Evolutionary conservation across 2,888 invertebrate genomes (phyloP), one percentile per base, ranked within the genome.

Genomic region (Toxonevra muliebris): DNA sequence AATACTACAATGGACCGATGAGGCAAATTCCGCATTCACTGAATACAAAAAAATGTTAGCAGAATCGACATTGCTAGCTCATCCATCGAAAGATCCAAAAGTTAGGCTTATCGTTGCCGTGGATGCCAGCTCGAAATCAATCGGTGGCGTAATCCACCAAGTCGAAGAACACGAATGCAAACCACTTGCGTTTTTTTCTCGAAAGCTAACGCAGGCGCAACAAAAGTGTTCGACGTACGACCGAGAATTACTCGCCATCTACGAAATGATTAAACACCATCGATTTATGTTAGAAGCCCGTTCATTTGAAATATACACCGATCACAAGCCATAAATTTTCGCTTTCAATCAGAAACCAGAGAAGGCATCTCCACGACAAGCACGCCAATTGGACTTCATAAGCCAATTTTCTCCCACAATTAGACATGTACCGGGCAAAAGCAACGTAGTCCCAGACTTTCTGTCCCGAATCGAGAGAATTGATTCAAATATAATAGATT

Each of bases 161-260:
- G 42, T 70, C 42, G 30, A 60, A 13, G 2, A 59, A 9, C 58
- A 70, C 11, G 17, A 66, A 1, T 78, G 79, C 77, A 13, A 82
- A 71, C 84, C 84, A 0, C 68, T 85, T 7, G 80, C 79, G 0
- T 85, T 84, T 69, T 85, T 80, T 65, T 83, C 83, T 4, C 72
- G 71, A 58, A 82, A 81, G 53, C 70, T 85, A 3, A 76, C 69
- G 19, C 65, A 76, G 8, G 66, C 81, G 0, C 79, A 86, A 69
- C 59, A 52, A 10, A 82, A 80, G 7, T 85, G 84, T 57, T 79
- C 80, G 13, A 78, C 78, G 20, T 85, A 84, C 69, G 84, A 86
- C 64, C 50, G 82, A 11, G 82, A 84, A 70, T 76, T 85, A 0
- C 73, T 84, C 2, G 83, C 82, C 0, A 80, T 84, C 1, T 85